Conservation (phyloP, 1,140 invertebrate species). For the Aphelenchoides fujianensis region DNA sequence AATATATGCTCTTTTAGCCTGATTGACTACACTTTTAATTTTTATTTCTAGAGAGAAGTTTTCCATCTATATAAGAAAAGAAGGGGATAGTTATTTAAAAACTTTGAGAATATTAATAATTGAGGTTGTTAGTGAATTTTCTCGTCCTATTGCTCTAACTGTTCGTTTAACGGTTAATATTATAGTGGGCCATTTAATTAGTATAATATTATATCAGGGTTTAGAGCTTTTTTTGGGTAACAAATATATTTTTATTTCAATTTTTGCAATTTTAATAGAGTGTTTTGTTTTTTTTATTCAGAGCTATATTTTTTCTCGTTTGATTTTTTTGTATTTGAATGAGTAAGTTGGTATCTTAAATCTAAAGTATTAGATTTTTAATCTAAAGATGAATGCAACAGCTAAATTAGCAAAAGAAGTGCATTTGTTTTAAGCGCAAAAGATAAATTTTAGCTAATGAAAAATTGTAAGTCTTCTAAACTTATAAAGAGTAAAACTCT, state of each 20-base stretch:
- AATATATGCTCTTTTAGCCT: constrained; percentile 6
- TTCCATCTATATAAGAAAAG: constrained; percentile 24
- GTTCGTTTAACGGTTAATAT: constrained; percentile 25
- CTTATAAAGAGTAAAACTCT: constrained; percentile 9
- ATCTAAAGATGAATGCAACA: constrained; percentile 19
- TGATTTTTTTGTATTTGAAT: constrained; percentile 45
- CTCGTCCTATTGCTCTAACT: constrained; percentile 23
- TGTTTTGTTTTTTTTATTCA: constrained; percentile 28
- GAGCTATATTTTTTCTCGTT: constrained; percentile 38
- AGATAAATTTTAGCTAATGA: too few species aligned
- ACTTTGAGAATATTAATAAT: constrained; percentile 18
- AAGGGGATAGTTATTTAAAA: constrained; percentile 17
- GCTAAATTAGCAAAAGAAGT: constrained; percentile 33
- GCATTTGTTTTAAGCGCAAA: constrained; percentile 28
- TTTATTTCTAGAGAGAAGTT: constrained; percentile 21
- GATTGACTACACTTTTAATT: constrained; percentile 16
- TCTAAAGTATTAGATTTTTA: constrained; percentile 33
- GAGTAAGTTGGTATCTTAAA: constrained; percentile 26
- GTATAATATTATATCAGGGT: background rate
- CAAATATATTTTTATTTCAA: constrained; percentile 18
- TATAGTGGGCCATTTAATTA: constrained; percentile 22
- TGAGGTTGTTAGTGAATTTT: constrained; percentile 23
- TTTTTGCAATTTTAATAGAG: constrained; percentile 22
- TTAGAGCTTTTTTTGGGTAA: background rate
- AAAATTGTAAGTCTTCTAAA: constrained; percentile 9